Evolutionary conservation across 64 coral and sea anemone species (phyloP), one percentile per base, ranked within the genome.

Genomic region (Stylophora pistillata): DNA sequence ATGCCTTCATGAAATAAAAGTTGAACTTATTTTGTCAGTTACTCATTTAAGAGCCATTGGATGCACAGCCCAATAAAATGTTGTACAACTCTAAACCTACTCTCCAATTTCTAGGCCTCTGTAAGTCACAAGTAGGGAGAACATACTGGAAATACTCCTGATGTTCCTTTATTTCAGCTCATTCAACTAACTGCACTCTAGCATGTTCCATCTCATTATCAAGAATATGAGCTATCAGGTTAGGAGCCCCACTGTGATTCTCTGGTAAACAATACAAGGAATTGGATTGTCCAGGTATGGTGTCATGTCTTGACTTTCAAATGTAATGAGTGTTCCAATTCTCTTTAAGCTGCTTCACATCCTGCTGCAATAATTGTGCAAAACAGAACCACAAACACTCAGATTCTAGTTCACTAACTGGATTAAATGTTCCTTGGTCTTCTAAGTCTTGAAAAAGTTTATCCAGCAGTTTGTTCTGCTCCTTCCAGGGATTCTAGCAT

Each of bases 121-220:
- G 33, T 23, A 76, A 76, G 74, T 76, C 74, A 76, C 74, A 53
- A 54, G 47, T 76, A 17, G 74, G 13, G 26, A 71, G 15, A 71
- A 73, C 82, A 72, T 86, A 86, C 13, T 86, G 65, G 31, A 86
- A 86, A 86, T 86, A 86, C 15, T 86, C 41, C 54, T 86, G 82
- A 56, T 86, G 72, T n/a, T 72, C 82, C 58, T 72, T 72, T 72
- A 5, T 71, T 53, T 72, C 64, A 72, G 10, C 58, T 72, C 33
- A 4, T 56, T 86, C 82, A 20, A 86, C 20, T 37, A 86, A 26
- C 32, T 86, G 66, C 30, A 53, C 26, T 56, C 82, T 86, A 21
- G 82, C 63, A 65, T 86, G 56, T 33, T 86, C 13, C 33, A 86
- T 16, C 55, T 86, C 64, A 29, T 71, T 13, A 10, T 71, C 58